phyloP scores from a whole-genome alignment of 2,888 invertebrate species.

The Xestia c-nigrum region DNA sequence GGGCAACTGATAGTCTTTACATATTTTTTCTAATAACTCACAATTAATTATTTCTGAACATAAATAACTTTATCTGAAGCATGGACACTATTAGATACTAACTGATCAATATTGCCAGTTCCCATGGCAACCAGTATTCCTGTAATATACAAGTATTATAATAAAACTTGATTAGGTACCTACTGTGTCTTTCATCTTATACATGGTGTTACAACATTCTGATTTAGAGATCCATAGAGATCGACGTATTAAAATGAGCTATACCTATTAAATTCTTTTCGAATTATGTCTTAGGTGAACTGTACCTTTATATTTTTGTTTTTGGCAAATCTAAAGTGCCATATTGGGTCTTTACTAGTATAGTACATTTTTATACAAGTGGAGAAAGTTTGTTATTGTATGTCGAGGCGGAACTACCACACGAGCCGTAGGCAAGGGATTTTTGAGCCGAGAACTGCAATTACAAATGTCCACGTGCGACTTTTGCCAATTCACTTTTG shows the following conservation, averaged over 20 bases:
- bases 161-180: constrained; percentile 70
- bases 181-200: constrained; percentile 51
- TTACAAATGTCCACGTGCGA: too few relatives aligned
- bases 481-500: too few relatives aligned
- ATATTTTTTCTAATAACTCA: constrained; percentile 13
- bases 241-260: neutral
- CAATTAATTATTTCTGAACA: neutral
- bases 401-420: too few relatives aligned
- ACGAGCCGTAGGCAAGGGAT: too few relatives aligned
- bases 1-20: neutral
- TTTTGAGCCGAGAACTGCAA: too few relatives aligned
- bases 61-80: constrained; percentile 34
- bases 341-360: too few relatives aligned
- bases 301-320: neutral
- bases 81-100: constrained; percentile 18
- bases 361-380: too few relatives aligned
- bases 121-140: constrained; percentile 55
- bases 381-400: too few relatives aligned
- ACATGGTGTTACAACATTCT: constrained; percentile 56
- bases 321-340: neutral
- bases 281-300: neutral
- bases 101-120: constrained; percentile 53
- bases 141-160: constrained; percentile 55
- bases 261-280: neutral
- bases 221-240: neutral